Evolutionary conservation across 2,113 vertebrate species (phyloP).

Genomic region (Nycticryphes semicollaris): DNA sequence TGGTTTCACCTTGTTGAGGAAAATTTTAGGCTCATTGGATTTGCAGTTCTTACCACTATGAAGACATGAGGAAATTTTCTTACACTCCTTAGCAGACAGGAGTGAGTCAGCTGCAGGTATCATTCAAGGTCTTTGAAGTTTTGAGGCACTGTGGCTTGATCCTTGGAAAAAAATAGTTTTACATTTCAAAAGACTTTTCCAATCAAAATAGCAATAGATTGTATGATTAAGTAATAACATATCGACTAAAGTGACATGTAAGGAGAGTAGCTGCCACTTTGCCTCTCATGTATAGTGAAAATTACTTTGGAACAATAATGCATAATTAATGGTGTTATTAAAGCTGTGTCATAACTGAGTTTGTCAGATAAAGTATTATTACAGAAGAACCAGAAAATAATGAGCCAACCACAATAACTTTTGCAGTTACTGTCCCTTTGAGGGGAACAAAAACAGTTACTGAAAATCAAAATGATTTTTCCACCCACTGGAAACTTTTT

Average conservation of each 20-base stretch:
- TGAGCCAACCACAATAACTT: not conserved
- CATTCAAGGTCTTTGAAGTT: not conserved
- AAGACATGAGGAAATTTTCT: not conserved
- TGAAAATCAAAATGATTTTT: not conserved
- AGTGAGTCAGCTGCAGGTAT: not conserved
- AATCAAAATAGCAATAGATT: not conserved
- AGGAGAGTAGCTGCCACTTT: not conserved
- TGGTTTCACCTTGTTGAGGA: not conserved
- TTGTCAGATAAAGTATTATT: not conserved
- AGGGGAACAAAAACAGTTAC: not conserved
- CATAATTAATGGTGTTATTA: slow-evolving; percentile 16
- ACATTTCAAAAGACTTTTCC: not conserved
- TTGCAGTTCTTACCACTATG: not conserved
- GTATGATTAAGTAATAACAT: not conserved
- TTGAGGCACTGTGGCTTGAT: not conserved
- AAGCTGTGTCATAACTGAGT: not conserved
- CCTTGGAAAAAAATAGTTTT: not conserved
- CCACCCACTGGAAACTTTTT: not conserved
- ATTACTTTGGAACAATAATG: not conserved
- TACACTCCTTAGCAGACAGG: not conserved
- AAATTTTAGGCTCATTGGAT: not conserved
- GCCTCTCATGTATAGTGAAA: not conserved
- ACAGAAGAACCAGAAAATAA: not conserved
- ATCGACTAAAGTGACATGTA: not conserved
- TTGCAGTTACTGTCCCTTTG: not conserved